A percentile compares a stretch with the other conserved stretches of the same genome.
Evolutionary conservation across 2,113 vertebrate genomes (phyloP).

Genomic region (Irena cyanogastra): DNA sequence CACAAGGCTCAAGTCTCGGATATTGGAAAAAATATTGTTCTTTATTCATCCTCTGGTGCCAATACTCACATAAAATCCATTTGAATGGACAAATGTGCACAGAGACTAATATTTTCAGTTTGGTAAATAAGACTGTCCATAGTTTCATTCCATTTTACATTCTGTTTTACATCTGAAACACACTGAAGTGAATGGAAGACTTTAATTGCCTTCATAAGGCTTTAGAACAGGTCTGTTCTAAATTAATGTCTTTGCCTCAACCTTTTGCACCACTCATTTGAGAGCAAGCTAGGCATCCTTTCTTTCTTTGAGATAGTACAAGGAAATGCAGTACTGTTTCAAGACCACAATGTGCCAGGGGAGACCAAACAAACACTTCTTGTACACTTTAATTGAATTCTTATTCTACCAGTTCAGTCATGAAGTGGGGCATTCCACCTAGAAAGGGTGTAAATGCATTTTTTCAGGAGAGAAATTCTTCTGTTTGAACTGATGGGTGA

Average conservation of each 20-base stretch:
- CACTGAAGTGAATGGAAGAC: not conserved
- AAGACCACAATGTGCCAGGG: not conserved
- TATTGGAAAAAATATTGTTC: not conserved
- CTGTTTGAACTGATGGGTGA: conserved; percentile 47
- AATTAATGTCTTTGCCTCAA: not conserved
- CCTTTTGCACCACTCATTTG: not conserved
- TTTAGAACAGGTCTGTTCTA: not conserved
- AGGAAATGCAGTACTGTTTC: not conserved
- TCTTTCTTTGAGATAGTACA: not conserved
- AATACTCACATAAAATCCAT: not conserved
- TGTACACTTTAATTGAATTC: not conserved
- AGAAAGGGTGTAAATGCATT: not conserved
- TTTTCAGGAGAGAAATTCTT: conserved; percentile 18
- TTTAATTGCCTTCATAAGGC: not conserved
- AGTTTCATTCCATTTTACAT: not conserved
- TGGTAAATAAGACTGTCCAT: not conserved
- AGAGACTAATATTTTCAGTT: not conserved
- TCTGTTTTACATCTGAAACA: not conserved
- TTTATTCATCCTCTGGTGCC: not conserved
- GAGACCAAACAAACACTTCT: not conserved
- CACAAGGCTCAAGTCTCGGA: not conserved
- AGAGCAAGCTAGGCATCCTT: not conserved
- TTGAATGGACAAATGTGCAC: not conserved
- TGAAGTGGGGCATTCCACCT: not conserved
- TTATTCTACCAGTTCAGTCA: not conserved